Percentiles rank a stretch among this genome's conserved stretches.
These are phyloP conservation scores for Sebastes minor DNA, from an alignment of 2,797 vertebrate genomes.

Conservation along the genomic window DNA sequence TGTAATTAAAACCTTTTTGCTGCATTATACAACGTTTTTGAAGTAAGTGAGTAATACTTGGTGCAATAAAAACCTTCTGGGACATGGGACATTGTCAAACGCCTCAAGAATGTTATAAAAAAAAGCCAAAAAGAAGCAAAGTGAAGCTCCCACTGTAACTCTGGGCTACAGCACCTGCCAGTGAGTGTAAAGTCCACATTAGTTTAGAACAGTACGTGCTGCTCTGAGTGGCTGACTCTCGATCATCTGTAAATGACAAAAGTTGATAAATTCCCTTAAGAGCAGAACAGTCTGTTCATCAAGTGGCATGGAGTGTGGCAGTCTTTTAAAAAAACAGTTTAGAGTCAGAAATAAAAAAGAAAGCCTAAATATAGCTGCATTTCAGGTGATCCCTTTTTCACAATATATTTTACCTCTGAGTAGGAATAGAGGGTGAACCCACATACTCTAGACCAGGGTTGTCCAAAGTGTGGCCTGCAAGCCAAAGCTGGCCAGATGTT, in stretches of 20 bases:
- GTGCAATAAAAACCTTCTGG: background rate
- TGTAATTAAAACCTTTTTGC: background rate
- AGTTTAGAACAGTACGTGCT: background rate
- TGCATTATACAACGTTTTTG: background rate
- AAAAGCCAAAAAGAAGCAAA: background rate
- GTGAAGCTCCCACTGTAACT: background rate
- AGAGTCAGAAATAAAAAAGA: conserved; percentile 9
- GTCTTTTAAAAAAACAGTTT: background rate
- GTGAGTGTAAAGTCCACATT: background rate
- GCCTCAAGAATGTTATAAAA: background rate
- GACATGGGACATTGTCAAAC: background rate
- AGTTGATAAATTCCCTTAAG: background rate
- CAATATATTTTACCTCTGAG: background rate
- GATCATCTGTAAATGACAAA: conserved; percentile 1
- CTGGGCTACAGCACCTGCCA: background rate
- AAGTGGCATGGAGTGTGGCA: background rate
- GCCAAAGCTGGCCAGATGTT: too few species aligned
- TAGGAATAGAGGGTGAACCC: background rate
- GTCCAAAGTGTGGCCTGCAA: too few species aligned
- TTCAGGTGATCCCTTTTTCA: background rate
- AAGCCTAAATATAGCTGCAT: background rate
- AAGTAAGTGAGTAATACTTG: background rate
- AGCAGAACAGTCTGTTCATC: background rate
- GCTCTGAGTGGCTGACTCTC: background rate
- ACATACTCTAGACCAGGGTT: background rate